A percentile compares a stretch with the other conserved stretches of the same genome.
These are phyloP conservation scores for Cancer borealis DNA, from an alignment of 2,888 invertebrate genomes.

Conservation along the genomic window DNA sequence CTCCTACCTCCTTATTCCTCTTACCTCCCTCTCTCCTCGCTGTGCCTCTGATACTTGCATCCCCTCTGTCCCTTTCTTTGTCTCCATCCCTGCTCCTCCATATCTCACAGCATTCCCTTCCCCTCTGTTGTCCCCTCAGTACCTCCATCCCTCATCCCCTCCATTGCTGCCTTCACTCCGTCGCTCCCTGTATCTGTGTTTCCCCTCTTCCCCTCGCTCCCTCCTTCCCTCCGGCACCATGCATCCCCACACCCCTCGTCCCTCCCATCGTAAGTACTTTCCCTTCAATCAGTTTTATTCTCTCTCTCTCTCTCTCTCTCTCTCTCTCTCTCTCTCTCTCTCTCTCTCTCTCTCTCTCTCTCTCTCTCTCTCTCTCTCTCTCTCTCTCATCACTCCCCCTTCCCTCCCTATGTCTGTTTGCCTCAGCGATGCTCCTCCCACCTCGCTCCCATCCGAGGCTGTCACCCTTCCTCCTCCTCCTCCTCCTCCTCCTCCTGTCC, in stretches of 20 bases:
- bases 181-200: background rate
- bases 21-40: background rate
- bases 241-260: background rate
- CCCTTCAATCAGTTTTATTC: background rate
- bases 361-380: background rate
- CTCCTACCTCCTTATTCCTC: background rate
- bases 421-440: background rate
- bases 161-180: background rate
- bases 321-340: background rate
- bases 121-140: background rate
- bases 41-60: no score
- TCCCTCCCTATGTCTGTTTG: background rate
- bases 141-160: background rate
- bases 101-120: background rate
- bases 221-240: background rate
- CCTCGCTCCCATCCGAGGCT: background rate
- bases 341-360: background rate
- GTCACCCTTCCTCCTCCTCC: background rate
- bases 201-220: no score
- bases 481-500: background rate
- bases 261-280: background rate
- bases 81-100: background rate
- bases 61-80: no score
- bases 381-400: background rate
- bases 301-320: background rate